Evolutionary conservation across 2,797 vertebrate genomes (phyloP), one percentile per base, ranked within the genome.

Genomic region (Sparidentex hasta): DNA sequence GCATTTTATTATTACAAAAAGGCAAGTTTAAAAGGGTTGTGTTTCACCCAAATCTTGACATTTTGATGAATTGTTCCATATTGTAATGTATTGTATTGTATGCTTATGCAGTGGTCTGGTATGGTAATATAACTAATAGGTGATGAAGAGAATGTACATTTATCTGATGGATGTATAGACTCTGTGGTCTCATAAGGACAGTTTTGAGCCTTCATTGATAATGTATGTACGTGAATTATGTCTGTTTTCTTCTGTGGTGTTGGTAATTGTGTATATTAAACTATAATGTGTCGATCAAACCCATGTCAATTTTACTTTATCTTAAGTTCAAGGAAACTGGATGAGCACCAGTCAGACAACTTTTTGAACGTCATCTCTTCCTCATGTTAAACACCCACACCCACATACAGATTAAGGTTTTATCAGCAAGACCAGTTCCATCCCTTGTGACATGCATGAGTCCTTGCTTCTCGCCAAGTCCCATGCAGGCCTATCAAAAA

Each of bases 401-500:
- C 6, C 38, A 33, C 27, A 65, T 41, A 48, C n/a, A 63, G 41
- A 55, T 62, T 46, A 63, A 71, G 7, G 9, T 80, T 74, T 73
- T 52, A 71, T 33, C 27, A 18, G 61, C 33, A 38, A 58, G 56
- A 65, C 70, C n/a, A 63, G 56, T 77, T 70, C 63, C 33, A 65
- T 61, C 73, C 78, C 83, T 82, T 86, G 87, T 93, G 89, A 91
- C 75, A 77, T 64, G 67, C 89, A 84, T 81, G 84, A 83, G 89
- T 78, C 25, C 51, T 57, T 7, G 55, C 78, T 80, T 75, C 27
- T 25, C 54, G 70, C 65, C 43, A 82, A 74, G 68, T 73, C 50
- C 41, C 69, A 66, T 43, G 59, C 50, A 57, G 58, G 57, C 51
- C 41, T 21, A 86, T 84, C 48, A 91, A 91, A 33, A 82, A 83